Base-by-base conservation (phyloP, 2,888 invertebrate genomes). In the Aspidiotus destructor region DNA sequence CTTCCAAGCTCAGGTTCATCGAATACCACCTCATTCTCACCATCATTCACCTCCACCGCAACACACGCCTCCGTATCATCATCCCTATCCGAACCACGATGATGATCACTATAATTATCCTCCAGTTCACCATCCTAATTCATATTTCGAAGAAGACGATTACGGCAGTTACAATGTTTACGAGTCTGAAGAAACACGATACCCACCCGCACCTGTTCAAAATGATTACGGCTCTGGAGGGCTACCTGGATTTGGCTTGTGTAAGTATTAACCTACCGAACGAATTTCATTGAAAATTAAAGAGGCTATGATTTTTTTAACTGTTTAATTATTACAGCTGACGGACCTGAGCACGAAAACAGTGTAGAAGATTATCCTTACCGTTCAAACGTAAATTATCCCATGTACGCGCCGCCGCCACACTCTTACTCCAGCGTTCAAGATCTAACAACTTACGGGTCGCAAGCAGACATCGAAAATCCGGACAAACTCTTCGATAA, bases 1-100 rank as follows among this genome's bases (percentile, higher is more conserved):
- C 74, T 87, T 87, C 80, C 86, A 86, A 76, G 87, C 87, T 69
- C 80, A 83, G 75, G 85, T 87, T 58, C 69, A 70, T 55, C 70
- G 70, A 44, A 71, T 71, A 48, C 72, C 71, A 8, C 60, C 67
- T 8, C 60, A 69, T 40, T 70, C 64, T 28, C 72, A 72, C 52
- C 68, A 71, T 28, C 15, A 15, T 9, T 52, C 69, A 13, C 69
- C 70, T n/a, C 44, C 16, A 10, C 61, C 67, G 41, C 55, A 61
- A 40, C 62, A 60, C 11, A 53, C 52, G 42, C 28, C 60, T 17
- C 60, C 11, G 13, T 48, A 58, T 11, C 68, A 70, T 62, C 42
- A 64, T 53, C 52, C 58, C 41, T 40, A 65, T 11, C 62, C 67
- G 8, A 17, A 65, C 17, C 42, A 62, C 44, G 53, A 62, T 41